Evolutionary conservation across 23 tunicate species (phyloP), one percentile per base, ranked within the genome.

Genomic region (Halocynthia roretzi): DNA sequence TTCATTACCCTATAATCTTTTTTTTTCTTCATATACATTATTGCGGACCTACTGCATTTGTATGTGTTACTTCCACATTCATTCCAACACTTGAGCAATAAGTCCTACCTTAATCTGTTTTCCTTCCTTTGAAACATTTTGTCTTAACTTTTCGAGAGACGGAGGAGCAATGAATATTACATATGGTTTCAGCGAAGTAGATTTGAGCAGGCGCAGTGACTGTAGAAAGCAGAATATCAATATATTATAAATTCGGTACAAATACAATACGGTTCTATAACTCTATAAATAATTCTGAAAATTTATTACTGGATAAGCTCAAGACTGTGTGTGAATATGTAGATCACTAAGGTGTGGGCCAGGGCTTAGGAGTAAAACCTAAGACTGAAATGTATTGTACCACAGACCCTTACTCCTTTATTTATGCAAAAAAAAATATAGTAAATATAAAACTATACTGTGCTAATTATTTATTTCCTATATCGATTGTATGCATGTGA

Each of bases 161-260:
- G 98, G 98, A 19, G 98, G 98, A 6, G 82, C 87, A 71, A 93
- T 77, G 72, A 93, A 93, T 56, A 93, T 83, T 22, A 93, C 84
- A 83, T 93, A 93, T 6, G 98, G 98, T 74, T 80, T 93, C 80
- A 93, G 63, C 22, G 80, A 84, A 8, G 89, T 83, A 8, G 80
- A 70, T 52, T 82, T 71, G 73, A 93, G 67, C 0, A 70, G 14
- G 7, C 60, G 80, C 56, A 93, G 87, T 21, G 90, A 85, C 97
- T 91, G 72, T 50, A 83, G 67, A 63, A 53, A 51, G n/a, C 49
- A 51, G 23, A 68, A 70, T 8, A 55, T 71, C 57, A 71, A 71
- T 22, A 71, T 22, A 10, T 11, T 19, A 67, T 11, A 67, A 67
- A 67, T 67, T 15, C 4, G 44, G 44, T 31, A 4, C 44, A 31